These are phyloP conservation scores for Caenorhabditis auriculariae DNA, from an alignment of 2,888 invertebrate genomes.

Conservation along the genomic window DNA sequence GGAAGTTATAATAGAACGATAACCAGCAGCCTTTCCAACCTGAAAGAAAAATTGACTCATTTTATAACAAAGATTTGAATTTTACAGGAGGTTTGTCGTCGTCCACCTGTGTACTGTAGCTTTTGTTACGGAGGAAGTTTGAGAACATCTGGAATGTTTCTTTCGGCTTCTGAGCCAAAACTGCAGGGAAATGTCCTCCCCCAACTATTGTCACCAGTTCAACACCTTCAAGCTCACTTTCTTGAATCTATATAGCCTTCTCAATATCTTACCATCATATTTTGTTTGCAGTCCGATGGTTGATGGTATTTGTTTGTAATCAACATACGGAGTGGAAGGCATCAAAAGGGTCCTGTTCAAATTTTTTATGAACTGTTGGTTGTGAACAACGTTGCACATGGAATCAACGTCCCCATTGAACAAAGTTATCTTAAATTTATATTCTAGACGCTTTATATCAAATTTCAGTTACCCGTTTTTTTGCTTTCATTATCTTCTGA, in stretches of 20 bases:
- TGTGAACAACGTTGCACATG: constrained; percentile 68
- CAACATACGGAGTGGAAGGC: constrained; percentile 21
- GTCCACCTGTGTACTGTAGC: constrained; percentile 44
- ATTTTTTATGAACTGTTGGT: constrained; percentile 65
- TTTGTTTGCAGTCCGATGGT: constrained; percentile 50
- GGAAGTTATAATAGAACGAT: too few relatives aligned
- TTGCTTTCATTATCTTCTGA: constrained; percentile 7
- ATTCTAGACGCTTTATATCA: background rate
- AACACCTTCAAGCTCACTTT: constrained; percentile 27
- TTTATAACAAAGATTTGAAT: too few relatives aligned
- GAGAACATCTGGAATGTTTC: constrained; percentile 57
- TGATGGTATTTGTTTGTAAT: constrained; percentile 38
- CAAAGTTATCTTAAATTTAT: constrained; percentile 59
- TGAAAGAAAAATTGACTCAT: too few relatives aligned
- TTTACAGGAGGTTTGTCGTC: constrained; percentile 6
- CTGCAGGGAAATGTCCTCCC: constrained; percentile 54
- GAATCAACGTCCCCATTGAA: constrained; percentile 68
- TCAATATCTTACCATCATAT: constrained; percentile 40
- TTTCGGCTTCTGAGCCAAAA: constrained; percentile 51
- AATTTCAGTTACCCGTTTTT: constrained; percentile 17
- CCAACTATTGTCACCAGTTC: constrained; percentile 53
- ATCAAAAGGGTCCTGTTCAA: constrained; percentile 51
- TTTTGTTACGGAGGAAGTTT: constrained; percentile 47
- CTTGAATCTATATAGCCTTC: background rate
- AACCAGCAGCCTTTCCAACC: too few relatives aligned